Conservation (phyloP, 1,140 invertebrate genomes). For the Drosophila suzukii region DNA sequence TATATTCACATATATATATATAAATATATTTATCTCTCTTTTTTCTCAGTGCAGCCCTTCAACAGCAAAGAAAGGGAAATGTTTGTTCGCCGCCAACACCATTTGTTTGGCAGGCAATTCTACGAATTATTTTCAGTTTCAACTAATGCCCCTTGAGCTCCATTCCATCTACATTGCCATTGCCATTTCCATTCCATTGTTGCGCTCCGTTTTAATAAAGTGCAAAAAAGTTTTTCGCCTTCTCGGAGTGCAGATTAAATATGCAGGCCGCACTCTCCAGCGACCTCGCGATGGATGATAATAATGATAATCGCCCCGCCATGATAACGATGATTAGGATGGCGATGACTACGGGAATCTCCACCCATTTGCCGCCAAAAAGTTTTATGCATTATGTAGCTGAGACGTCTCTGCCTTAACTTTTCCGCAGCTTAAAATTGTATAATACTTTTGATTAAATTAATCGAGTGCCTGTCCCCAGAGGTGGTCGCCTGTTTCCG, state of each 20-base stretch:
- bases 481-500: slow-evolving; percentile 6
- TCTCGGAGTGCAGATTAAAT: slow-evolving; percentile 75
- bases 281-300: slow-evolving; percentile 5
- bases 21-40: neutral
- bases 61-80: slow-evolving; percentile 4
- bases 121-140: slow-evolving; percentile 38
- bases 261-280: slow-evolving; percentile 51
- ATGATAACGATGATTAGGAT: slow-evolving; percentile 51
- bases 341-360: slow-evolving; percentile 12
- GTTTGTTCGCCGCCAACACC: slow-evolving; percentile 1
- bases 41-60: slow-evolving; percentile 19
- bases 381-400: slow-evolving; percentile 59
- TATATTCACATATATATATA: neutral
- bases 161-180: slow-evolving; percentile 6
- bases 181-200: slow-evolving; percentile 35
- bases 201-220: slow-evolving; percentile 56
- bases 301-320: slow-evolving; percentile 14
- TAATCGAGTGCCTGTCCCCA: slow-evolving; percentile 45
- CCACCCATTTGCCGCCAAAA: slow-evolving; percentile 10
- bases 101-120: slow-evolving; percentile 39
- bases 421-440: slow-evolving; percentile 38
- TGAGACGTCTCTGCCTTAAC: slow-evolving; percentile 24
- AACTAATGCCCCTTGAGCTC: slow-evolving; percentile 19
- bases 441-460: slow-evolving; percentile 67
- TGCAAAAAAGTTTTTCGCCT: slow-evolving; percentile 56